Conservation (phyloP, 2,113 vertebrate genomes). For the Ceyx cyanopectus region DNA sequence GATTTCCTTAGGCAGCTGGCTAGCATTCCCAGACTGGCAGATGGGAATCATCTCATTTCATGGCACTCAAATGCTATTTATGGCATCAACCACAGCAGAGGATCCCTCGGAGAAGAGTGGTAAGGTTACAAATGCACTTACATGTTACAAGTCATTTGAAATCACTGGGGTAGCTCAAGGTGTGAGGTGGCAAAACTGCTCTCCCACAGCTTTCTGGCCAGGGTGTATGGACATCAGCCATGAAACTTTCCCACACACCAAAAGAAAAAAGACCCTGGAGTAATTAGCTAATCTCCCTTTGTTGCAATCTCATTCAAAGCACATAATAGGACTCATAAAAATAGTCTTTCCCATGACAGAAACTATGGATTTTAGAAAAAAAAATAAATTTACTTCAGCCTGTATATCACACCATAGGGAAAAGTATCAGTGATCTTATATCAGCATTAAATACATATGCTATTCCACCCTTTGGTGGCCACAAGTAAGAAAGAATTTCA, state of each 20-base stretch:
- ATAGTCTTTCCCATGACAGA: conserved; percentile 31
- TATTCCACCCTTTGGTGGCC: neutral
- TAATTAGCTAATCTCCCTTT: conserved; percentile 47
- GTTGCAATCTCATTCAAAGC: conserved; percentile 7
- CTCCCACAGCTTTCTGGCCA: neutral
- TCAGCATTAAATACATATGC: neutral
- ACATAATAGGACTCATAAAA: neutral
- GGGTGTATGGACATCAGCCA: neutral
- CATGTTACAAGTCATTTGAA: neutral
- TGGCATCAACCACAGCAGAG: neutral
- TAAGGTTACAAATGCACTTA: fast-evolving
- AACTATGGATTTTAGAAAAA: neutral
- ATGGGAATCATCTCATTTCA: neutral
- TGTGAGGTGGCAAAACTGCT: neutral
- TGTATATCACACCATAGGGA: conserved; percentile 7
- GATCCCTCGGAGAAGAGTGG: neutral
- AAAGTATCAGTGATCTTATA: neutral
- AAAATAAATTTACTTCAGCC: neutral
- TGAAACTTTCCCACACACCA: conserved; percentile 9
- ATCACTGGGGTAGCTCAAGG: neutral
- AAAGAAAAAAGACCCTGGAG: conserved; percentile 5
- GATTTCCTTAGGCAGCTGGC: conserved; percentile 9
- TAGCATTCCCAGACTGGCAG: conserved; percentile 8
- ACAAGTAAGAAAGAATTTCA: neutral
- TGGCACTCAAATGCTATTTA: neutral